Conservation (phyloP, 1,140 invertebrate genomes). For the Cydia pomonella region DNA sequence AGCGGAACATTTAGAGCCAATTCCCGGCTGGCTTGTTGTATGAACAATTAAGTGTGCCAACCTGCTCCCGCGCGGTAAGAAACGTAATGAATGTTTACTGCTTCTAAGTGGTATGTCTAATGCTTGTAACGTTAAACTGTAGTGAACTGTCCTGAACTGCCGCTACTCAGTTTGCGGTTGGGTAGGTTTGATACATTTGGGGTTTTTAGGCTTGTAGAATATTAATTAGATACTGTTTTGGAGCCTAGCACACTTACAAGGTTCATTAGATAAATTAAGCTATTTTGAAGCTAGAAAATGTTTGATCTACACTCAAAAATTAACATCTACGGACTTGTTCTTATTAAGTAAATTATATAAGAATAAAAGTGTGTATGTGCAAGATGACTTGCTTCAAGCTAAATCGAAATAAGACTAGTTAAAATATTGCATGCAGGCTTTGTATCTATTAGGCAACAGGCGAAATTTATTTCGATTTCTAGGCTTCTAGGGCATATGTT, state of each 20-base stretch:
- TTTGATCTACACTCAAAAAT: too few relatives aligned
- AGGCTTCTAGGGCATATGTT: too few relatives aligned
- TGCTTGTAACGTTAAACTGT: conserved; percentile 54
- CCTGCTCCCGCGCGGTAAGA: conserved; percentile 67
- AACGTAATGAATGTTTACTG: conserved; percentile 73
- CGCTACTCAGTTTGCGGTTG: not conserved
- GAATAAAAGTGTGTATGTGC: too few relatives aligned
- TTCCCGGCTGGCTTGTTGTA: conserved; percentile 75
- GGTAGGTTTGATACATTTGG: not conserved
- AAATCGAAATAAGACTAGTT: too few relatives aligned
- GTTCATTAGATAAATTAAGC: not conserved
- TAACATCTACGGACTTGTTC: too few relatives aligned
- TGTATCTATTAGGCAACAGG: too few relatives aligned
- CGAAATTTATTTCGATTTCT: too few relatives aligned
- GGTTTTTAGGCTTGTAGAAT: not conserved
- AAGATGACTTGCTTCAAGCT: too few relatives aligned
- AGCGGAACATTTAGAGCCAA: conserved; percentile 73
- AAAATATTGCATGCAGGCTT: too few relatives aligned
- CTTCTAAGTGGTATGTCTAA: conserved; percentile 62
- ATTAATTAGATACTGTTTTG: not conserved
- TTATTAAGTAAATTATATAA: too few relatives aligned
- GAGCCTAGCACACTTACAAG: not conserved
- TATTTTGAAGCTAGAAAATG: too few relatives aligned
- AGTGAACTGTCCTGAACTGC: conserved; percentile 32
- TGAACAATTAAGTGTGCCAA: conserved; percentile 77